Percentiles rank a stretch among this genome's conserved stretches.
These are phyloP conservation scores for Hemibagrus guttatus DNA, from an alignment of 2,797 vertebrate genomes.

Conservation along the genomic window DNA sequence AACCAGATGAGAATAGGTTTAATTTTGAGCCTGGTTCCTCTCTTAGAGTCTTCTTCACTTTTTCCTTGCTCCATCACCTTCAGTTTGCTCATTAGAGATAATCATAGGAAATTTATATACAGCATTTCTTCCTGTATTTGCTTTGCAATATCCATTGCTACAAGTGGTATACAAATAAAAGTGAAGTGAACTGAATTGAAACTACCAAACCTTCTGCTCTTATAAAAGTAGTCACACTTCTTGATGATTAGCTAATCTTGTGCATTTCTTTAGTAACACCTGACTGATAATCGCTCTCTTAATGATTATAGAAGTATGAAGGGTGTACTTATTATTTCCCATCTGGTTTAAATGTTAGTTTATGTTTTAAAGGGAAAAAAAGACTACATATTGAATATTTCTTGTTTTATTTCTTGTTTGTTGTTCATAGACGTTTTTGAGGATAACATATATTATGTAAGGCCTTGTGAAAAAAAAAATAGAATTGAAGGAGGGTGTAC, in stretches of 20 bases:
- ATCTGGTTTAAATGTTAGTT: background rate
- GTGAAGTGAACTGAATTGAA: background rate
- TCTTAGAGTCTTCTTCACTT: background rate
- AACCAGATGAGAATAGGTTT: background rate
- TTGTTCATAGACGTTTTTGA: background rate
- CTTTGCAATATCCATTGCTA: background rate
- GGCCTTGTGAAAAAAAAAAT: too few relatives aligned
- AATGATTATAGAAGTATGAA: background rate
- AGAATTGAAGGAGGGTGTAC: background rate
- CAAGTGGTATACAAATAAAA: background rate
- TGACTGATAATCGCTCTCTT: background rate
- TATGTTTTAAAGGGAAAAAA: background rate
- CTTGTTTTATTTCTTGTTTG: background rate
- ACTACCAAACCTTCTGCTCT: background rate
- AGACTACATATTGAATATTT: background rate
- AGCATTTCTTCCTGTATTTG: background rate
- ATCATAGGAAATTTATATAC: background rate
- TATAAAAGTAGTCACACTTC: background rate
- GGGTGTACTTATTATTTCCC: background rate
- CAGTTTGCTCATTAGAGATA: background rate
- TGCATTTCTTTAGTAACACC: background rate
- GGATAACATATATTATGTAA: background rate
- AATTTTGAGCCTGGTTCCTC: too few relatives aligned
- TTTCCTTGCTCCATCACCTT: background rate
- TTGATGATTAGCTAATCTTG: background rate